Base-by-base conservation (phyloP, 2,888 invertebrate genomes). In the Phanerotoma sp. region DNA sequence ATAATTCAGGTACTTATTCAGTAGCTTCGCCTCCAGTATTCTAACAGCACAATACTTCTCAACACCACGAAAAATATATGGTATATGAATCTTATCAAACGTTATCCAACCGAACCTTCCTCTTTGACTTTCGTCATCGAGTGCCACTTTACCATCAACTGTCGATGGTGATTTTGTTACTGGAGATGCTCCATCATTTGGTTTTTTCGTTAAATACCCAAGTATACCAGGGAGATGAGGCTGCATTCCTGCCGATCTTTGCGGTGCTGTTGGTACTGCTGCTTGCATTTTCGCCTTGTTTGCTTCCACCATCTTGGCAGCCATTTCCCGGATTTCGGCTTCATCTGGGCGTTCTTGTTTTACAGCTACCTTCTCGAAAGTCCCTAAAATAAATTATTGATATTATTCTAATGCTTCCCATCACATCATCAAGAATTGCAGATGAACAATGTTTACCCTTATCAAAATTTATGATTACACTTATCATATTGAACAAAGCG, bases 41-140 rank as follows among this genome's bases (percentile, higher is more conserved):
- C 94, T 84, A 48, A 96, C 95, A n/a, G 95, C 91, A 73, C 93
- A 92, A 76, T 91, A 96, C 74, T 89, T 89, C 73, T 92, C 92
- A 15, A 86, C 84, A 48, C 86, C 84, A 16, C 96, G 84, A 71
- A 88, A 87, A 62, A 96, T 91, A 76, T 90, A 95, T 1, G 96
- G 96, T 72, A 96, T 90, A 77, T 88, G 86, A 66, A 85, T 86
- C 70, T 89, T 89, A 58, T 92, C 93, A 46, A 96, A 85, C 66
- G 87, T 87, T 57, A 89, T 88, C 96, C 96, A 96, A 49, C 94
- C 94, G 77, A 96, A 96, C 69, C 90, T 86, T 35, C 90, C 89
- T 67, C 87, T 84, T 73, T 86, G 84, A 56, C 89, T 89, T 62
- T 89, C 87, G 67, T 90, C 90, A 71, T 91, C 91, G 3, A 73